Base-by-base conservation (phyloP, 2,888 invertebrate genomes). In the Argynnis bischoffii region DNA sequence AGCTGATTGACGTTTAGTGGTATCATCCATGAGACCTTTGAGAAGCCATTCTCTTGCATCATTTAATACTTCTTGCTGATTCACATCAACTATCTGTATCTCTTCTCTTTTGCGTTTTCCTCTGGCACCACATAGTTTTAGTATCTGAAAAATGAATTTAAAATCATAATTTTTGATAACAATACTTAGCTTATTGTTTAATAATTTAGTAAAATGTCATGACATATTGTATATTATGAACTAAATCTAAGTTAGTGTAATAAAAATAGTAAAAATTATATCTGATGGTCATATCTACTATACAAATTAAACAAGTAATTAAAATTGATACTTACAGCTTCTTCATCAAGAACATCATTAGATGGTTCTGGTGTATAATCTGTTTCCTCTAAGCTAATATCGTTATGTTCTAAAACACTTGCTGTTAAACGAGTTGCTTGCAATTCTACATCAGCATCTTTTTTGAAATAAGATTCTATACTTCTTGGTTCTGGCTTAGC, bases 31-130 rank as follows among this genome's bases (percentile, higher is more conserved):
- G 51, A 97, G 85, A 0, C 96, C 96, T 77, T 97, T 97, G 3
- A 96, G 94, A 79, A 98, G 86, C 96, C 97, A 97, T 80, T 97
- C 95, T 15, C 95, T 94, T n/a, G 95, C 95, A 71, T 97, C 96
- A 0, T 96, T 96, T 74, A 97, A 87, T 0, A 97, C 95, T 78
- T 97, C 96, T 74, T 95, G 95, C 57, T 97, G 96, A 72, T 96
- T 95, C 1, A 98, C 95, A 79, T 98, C 97, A 16, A 98, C 96
- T 65, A 98, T 94, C 78, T 97, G 95, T 61, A 95, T 94, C 64
- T 94, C 94, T 76, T 95, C 94, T 47, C 94, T 92, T 70, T 93
- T 94, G 2, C 94, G 93, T 76, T 95, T 95, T 1, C 94, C 94
- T 46, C 93, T 93, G 21, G 94, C 86, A 0, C 97, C 97, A 73